phyloP scores from a whole-genome alignment of 2,888 invertebrate genomes.

The Habroteleia sp. region DNA sequence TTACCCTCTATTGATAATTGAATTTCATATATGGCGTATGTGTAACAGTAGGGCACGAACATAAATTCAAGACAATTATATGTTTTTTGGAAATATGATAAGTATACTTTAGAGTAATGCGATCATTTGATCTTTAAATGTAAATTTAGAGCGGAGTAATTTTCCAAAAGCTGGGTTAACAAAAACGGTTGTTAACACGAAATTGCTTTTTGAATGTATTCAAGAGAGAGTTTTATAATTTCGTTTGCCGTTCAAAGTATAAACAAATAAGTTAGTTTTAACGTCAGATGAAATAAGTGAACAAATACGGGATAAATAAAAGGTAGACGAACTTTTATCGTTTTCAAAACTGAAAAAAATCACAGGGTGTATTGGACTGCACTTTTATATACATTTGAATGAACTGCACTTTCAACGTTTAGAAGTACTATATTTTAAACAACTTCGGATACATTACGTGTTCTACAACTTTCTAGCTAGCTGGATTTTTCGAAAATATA shows the following conservation, averaged over 20 bases:
- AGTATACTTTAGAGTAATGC: constrained; percentile 3
- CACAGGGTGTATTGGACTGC: constrained; percentile 3
- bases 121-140: constrained; percentile 19
- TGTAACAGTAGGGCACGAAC: not conserved
- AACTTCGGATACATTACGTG: constrained; percentile 37
- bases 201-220: constrained; percentile 32
- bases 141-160: constrained; percentile 14
- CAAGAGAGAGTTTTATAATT: constrained; percentile 11
- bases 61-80: constrained; percentile 22
- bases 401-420: constrained; percentile 39
- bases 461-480: constrained; percentile 25
- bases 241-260: constrained; percentile 1
- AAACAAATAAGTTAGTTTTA: constrained; percentile 14
- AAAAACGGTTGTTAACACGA: constrained; percentile 30
- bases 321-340: constrained; percentile 9
- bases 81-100: constrained; percentile 21
- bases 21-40: constrained; percentile 13
- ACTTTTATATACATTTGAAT: constrained; percentile 27
- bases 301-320: constrained; percentile 9
- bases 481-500: constrained; percentile 47
- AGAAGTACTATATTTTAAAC: constrained; percentile 20
- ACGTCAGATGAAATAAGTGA: not conserved
- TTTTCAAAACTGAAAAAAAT: constrained; percentile 22
- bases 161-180: constrained; percentile 18
- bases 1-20: constrained; percentile 28